These are phyloP conservation scores for Galerucella pusilla DNA, from an alignment of 2,888 invertebrate genomes.

Conservation along the genomic window DNA sequence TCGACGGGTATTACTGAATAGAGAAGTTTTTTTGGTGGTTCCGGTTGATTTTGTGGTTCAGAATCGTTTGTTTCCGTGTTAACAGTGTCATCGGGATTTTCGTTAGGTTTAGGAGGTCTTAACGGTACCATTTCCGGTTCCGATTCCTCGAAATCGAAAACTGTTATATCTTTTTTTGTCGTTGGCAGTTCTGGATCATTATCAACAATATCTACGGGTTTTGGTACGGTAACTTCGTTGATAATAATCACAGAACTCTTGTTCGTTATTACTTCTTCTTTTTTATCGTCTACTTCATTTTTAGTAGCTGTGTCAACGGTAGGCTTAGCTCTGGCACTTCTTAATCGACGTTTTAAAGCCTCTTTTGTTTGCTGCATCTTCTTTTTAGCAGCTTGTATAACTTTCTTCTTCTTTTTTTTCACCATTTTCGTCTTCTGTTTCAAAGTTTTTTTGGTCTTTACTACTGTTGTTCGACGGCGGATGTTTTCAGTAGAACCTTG, in stretches of 20 bases:
- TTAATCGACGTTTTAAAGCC: constrained; percentile 10
- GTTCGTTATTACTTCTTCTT: not conserved
- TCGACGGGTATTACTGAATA: not conserved
- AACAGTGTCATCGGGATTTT: not conserved
- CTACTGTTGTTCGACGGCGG: not conserved
- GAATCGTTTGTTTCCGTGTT: not conserved
- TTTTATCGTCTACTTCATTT: not conserved
- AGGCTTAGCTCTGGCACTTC: constrained; percentile 2
- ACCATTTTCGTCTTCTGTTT: not conserved
- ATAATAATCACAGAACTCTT: constrained; percentile 18
- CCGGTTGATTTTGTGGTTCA: not conserved
- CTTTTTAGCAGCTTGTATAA: constrained; percentile 14
- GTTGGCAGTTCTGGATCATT: constrained; percentile 3
- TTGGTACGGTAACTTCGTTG: constrained; percentile 20
- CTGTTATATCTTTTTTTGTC: constrained; percentile 38
- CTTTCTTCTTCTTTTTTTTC: constrained; percentile 5
- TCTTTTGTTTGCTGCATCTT: constrained; percentile 18
- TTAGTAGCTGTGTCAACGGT: not conserved
- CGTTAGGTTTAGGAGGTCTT: constrained; percentile 2
- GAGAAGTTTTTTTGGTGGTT: not conserved
- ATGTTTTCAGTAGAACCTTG: not conserved
- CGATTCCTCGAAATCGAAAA: constrained; percentile 44
- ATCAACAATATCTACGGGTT: not conserved
- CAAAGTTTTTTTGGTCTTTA: not conserved
- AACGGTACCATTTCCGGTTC: constrained; percentile 37